Percentiles rank a stretch among this genome's conserved stretches.
Conservation (phyloP, 1,140 invertebrate species). For the Aphaenogaster floridana region DNA sequence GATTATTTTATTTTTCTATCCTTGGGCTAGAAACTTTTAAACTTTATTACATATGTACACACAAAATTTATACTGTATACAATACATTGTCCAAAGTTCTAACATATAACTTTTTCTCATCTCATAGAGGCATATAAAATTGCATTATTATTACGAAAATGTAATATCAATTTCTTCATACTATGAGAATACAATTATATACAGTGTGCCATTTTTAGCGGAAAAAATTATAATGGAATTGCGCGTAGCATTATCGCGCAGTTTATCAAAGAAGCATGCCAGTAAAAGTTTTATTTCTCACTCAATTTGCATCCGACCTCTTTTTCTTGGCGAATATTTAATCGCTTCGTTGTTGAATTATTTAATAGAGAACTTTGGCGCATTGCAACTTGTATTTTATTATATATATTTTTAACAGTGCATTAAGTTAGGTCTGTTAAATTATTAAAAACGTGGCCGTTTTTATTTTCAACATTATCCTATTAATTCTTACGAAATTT, state of each 20-base stretch:
- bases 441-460: neutral
- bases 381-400: slow-evolving; percentile 14
- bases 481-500: neutral
- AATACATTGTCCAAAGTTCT: neutral
- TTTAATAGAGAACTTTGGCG: neutral
- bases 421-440: neutral
- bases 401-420: neutral
- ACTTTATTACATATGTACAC: too few relatives aligned
- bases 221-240: slow-evolving; percentile 43
- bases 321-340: slow-evolving; percentile 51
- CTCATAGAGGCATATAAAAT: neutral
- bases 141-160: neutral
- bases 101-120: neutral
- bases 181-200: neutral
- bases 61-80: neutral
- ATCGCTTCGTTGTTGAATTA: slow-evolving; percentile 42
- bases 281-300: slow-evolving; percentile 38
- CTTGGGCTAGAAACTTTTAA: too few relatives aligned
- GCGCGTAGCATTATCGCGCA: slow-evolving; percentile 28
- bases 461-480: neutral
- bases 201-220: neutral
- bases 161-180: slow-evolving; percentile 8
- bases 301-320: slow-evolving; percentile 48
- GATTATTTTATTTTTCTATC: too few relatives aligned
- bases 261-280: slow-evolving; percentile 36